Percentiles rank a stretch among this genome's conserved stretches.
phyloP scores from a whole-genome alignment of 2,888 invertebrate genomes.

The Odontocolon sp. region DNA sequence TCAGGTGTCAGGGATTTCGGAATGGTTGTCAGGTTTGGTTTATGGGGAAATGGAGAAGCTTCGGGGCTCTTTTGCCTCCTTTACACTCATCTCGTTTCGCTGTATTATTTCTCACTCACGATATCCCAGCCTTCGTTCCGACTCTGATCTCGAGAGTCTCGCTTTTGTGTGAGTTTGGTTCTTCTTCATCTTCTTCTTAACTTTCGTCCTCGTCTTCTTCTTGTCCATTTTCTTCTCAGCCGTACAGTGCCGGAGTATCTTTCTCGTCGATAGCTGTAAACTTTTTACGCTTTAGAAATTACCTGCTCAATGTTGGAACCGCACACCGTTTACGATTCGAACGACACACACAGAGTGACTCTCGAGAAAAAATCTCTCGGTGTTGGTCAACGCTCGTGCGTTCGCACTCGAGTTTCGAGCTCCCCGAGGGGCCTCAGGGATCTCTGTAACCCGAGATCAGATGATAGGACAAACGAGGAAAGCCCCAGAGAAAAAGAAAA shows the following conservation, averaged over 20 bases:
- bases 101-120: no score
- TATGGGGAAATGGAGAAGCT: constrained; percentile 2
- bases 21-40: constrained; percentile 8
- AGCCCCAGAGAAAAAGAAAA: constrained; percentile 25
- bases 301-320: background rate
- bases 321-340: no score
- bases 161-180: background rate
- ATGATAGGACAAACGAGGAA: constrained; percentile 44
- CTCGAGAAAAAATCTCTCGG: background rate
- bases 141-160: background rate
- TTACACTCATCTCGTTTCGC: no score
- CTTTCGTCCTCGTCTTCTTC: background rate
- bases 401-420: background rate
- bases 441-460: constrained; percentile 33
- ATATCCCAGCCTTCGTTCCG: background rate
- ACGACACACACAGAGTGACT: background rate
- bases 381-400: background rate
- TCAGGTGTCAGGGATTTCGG: background rate
- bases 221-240: background rate
- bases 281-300: constrained; percentile 32
- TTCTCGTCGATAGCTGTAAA: constrained; percentile 26
- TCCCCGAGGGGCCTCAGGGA: constrained; percentile 25
- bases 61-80: background rate
- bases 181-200: no score
- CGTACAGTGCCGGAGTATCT: background rate